These are phyloP conservation scores for Hippocampus comes DNA, from an alignment of 2,113 vertebrate genomes.

Conservation along the genomic window DNA sequence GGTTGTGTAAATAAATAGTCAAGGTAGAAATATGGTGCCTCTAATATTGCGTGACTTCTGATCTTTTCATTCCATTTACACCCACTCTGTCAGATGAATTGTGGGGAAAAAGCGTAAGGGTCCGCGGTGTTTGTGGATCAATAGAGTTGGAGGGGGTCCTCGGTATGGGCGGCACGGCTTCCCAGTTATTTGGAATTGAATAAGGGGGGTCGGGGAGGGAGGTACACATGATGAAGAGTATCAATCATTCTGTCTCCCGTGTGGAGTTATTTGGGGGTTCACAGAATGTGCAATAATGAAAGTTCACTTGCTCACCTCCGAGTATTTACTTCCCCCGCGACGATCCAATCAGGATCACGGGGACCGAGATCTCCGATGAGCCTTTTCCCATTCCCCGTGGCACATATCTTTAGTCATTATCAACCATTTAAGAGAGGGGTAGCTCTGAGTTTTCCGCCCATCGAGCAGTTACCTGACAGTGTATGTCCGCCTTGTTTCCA, in stretches of 20 bases:
- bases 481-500: not conserved
- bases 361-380: constrained; percentile 20
- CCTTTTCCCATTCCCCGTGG: not conserved
- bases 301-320: constrained; percentile 74
- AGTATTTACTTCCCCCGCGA: constrained; percentile 61
- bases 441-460: constrained; percentile 32
- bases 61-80: constrained; percentile 10
- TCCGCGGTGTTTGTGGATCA: constrained; percentile 66
- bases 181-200: constrained; percentile 78
- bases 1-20: no score
- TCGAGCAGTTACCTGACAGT: constrained; percentile 32
- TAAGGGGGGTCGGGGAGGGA: constrained; percentile 64
- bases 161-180: constrained; percentile 73
- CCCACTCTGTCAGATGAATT: constrained; percentile 3
- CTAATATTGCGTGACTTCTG: constrained; percentile 2
- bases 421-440: constrained; percentile 44
- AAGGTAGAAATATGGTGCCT: no score
- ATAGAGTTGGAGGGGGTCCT: constrained; percentile 67
- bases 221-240: constrained; percentile 77
- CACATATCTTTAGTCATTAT: constrained; percentile 28
- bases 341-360: constrained; percentile 38
- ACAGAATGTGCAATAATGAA: constrained; percentile 80
- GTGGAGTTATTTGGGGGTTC: constrained; percentile 77
- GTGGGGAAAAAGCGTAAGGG: constrained; percentile 42
- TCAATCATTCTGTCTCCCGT: constrained; percentile 80